Evolutionary conservation across 2,113 vertebrate genomes (phyloP), one percentile per base, ranked within the genome.

Genomic region (Saccopteryx bilineata): DNA sequence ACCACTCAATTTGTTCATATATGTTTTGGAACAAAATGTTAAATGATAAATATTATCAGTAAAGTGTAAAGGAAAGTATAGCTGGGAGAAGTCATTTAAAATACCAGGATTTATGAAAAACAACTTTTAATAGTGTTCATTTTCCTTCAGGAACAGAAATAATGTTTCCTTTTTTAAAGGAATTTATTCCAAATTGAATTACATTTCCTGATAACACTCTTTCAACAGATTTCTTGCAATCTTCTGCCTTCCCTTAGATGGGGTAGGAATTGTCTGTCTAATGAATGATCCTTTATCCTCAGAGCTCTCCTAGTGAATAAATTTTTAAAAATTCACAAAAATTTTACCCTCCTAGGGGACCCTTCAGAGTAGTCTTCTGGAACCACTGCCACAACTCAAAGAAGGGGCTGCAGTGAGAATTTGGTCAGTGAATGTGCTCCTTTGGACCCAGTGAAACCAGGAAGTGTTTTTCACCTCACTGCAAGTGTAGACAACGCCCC

Each of bases 121-220:
- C 48, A 52, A 74, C 26, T 93, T 94, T 81, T 65, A 28, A 80
- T 46, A 56, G 61, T 46, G 23, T 58, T 46, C 39, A 23, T 78
- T 94, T 94, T 85, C 56, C n/a, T 82, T 19, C 31, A 66, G 50
- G 39, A 15, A 80, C 69, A 80, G 84, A 87, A 75, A 50, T 86
- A 58, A 28, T n/a, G 4, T 95, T 83, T 15, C 93, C 39, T 54
- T 50, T 92, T 76, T 94, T 66, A 61, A 95, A 90, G 87, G 79
- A 74, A 60, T 90, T 90, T 61, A 81, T 78, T 92, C 21, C 76
- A 78, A 86, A 52, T 87, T 76, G 91, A 92, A 87, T 68, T 90
- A 81, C 50, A n/a, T 94, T 81, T 94, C 66, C 56, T 78, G 88
- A 92, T n/a, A n/a, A 71, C n/a, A 28, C 56, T 87, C 19, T 81